Evolutionary conservation across 2,888 invertebrate genomes (phyloP), one percentile per base, ranked within the genome.

Genomic region (Drosophila subquinaria): DNA sequence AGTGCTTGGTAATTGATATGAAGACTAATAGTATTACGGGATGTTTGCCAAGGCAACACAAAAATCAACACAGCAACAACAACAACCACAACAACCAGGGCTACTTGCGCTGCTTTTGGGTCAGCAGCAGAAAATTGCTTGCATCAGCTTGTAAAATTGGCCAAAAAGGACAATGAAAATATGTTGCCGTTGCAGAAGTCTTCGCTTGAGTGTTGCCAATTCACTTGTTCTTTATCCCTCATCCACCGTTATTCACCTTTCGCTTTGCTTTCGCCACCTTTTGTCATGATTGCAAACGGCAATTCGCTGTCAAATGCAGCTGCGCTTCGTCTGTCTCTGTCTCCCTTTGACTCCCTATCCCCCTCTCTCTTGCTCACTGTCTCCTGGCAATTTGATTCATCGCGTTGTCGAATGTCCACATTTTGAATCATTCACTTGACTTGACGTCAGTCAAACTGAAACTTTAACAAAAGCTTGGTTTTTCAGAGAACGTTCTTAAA

Each of bases 301-400:
- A 71, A 62, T 51, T 69, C 64, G 55, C 81, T 87, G 88, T 81
- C 89, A 85, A 76, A 70, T 80, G 75, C 85, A 87, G 80, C 87
- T 85, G 88, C 27, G 40, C 30, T 45, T 30, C 23, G 17, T 43
- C 51, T 45, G 20, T 20, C 17, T 4, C 2, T 8, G 3, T 2
- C 20, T 38, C 10, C 15, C 9, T 17, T 2, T 3, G 9, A 17
- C 40, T 30, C 10, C 15, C 5, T 11, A 9, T 40, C 15, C 5
- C 8, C 1, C n/a, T 30, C 15, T 23, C 10, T 30, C 17, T n/a
- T 1, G 9, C 15, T 27, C 23, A 13, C 11, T 10, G n/a, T 5
- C 17, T 20, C 6, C n/a, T 40, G 48, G 38, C 60, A 50, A 20
- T 60, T 40, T 40, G 65, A 51, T 51, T 43, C 51, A 43, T 57